Evolutionary conservation across 2,113 vertebrate species (phyloP).

Genomic region (Sterrhoptilus dennistouni): DNA sequence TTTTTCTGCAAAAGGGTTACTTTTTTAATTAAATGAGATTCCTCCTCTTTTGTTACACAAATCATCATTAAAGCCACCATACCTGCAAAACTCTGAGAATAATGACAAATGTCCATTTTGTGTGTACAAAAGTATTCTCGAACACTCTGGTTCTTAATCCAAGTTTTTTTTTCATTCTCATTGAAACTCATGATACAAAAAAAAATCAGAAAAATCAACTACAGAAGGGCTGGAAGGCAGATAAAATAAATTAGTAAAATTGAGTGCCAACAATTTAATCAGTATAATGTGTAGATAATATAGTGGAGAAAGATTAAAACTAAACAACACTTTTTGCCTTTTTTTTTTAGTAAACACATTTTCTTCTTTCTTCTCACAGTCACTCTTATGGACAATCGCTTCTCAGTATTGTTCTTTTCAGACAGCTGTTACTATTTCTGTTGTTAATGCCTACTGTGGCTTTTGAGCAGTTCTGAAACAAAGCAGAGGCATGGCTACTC

Average conservation of each 20-base stretch:
- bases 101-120: background rate
- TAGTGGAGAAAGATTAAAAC: background rate
- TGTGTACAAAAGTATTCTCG: background rate
- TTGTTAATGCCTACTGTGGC: slow-evolving; percentile 3
- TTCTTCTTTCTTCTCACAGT: background rate
- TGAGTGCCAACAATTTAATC: background rate
- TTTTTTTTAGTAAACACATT: background rate
- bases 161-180: background rate
- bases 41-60: background rate
- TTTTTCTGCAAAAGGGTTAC: background rate
- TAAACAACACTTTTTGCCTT: background rate
- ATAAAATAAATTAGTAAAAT: slow-evolving; percentile 20
- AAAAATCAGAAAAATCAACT: background rate
- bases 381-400: background rate
- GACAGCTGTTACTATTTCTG: slow-evolving; percentile 26
- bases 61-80: background rate
- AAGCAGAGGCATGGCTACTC: background rate
- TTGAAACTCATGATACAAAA: background rate
- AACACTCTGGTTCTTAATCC: background rate
- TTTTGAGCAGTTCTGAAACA: slow-evolving; percentile 9
- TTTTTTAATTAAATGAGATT: background rate
- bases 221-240: background rate
- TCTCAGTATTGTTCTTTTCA: background rate
- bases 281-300: background rate
- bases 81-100: background rate